Percentiles rank a stretch among this genome's conserved stretches.
Conservation (phyloP, 2,113 vertebrate species). For the Gnathonemus longibarbis region DNA sequence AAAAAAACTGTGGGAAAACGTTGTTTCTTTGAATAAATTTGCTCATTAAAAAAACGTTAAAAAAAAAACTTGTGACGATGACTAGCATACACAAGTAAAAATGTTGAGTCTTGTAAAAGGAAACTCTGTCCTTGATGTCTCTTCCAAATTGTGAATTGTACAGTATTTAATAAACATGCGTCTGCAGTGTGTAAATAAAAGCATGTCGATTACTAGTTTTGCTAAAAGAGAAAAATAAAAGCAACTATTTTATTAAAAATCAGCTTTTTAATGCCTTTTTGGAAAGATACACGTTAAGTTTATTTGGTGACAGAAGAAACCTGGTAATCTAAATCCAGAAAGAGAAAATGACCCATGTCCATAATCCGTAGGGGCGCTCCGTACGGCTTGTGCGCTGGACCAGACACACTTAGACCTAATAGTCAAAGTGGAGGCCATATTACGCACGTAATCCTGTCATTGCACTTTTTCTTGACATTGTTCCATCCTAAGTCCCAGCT, state of each 20-base stretch:
- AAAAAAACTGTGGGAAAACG: conserved; percentile 38
- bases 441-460: background rate
- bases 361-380: background rate
- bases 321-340: background rate
- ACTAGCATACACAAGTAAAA: conserved; percentile 59
- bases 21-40: conserved; percentile 23
- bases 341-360: background rate
- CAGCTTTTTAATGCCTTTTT: conserved; percentile 64
- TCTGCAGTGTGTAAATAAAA: conserved; percentile 75
- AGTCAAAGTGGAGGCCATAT: background rate
- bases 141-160: conserved; percentile 74
- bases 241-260: conserved; percentile 77
- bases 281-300: conserved; percentile 44
- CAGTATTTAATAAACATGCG: conserved; percentile 74
- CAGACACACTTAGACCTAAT: background rate
- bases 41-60: conserved; percentile 13
- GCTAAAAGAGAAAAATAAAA: conserved; percentile 73
- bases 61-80: conserved; percentile 55
- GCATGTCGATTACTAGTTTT: conserved; percentile 77
- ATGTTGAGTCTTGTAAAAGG: conserved; percentile 66
- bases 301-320: conserved; percentile 27
- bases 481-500: background rate
- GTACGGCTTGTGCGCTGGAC: background rate
- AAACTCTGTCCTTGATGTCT: conserved; percentile 72
- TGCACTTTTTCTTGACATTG: background rate